Conservation (phyloP, 2,888 invertebrate genomes). For the Quadroppia sp. region DNA sequence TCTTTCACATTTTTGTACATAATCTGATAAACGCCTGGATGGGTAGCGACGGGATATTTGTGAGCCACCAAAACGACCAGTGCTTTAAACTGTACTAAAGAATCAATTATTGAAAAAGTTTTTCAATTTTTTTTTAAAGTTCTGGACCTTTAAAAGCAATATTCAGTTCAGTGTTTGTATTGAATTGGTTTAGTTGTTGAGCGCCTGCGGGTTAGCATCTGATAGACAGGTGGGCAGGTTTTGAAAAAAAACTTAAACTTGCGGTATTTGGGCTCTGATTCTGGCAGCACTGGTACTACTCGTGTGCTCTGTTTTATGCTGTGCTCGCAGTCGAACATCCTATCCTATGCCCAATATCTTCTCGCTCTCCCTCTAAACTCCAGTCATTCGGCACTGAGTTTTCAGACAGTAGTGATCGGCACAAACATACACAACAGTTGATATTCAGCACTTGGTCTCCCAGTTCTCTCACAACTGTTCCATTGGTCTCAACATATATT, state of each 20-base stretch:
- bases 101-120: not conserved
- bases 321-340: not conserved
- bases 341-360: constrained; percentile 25
- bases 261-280: constrained; percentile 20
- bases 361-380: not conserved
- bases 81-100: not conserved
- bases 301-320: not conserved
- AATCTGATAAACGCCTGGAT: constrained; percentile 4
- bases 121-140: not conserved
- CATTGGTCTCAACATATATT: not conserved
- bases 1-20: not conserved
- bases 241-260: not conserved
- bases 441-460: not conserved
- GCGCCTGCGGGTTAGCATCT: constrained; percentile 36
- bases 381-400: constrained; percentile 28
- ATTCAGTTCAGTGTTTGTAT: not conserved
- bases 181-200: constrained; percentile 18
- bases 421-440: not conserved
- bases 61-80: not conserved
- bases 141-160: constrained; percentile 24
- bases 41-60: constrained; percentile 13
- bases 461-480: not conserved
- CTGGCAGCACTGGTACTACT: constrained; percentile 1
- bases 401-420: constrained; percentile 18
- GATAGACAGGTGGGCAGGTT: constrained; percentile 35